Evolutionary conservation across 2,797 vertebrate species (phyloP).

Genomic region (Telmatherina bonti): DNA sequence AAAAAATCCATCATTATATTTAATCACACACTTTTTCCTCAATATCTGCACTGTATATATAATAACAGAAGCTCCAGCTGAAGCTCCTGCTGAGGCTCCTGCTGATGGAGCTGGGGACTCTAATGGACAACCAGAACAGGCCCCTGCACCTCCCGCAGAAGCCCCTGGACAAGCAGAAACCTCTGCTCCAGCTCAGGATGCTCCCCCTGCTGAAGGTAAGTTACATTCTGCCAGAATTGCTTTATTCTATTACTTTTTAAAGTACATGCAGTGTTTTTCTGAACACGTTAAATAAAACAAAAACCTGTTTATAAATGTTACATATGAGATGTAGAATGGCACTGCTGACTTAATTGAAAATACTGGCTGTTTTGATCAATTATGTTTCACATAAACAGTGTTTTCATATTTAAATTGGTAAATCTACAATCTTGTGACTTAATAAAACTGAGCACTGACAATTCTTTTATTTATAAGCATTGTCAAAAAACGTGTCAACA

Average conservation of each 20-base stretch:
- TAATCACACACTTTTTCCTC: slow-evolving; percentile 23
- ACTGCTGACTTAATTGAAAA: too few species aligned
- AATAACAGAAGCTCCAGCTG: slow-evolving; percentile 33
- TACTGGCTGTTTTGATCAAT: too few species aligned
- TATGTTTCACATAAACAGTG: too few species aligned
- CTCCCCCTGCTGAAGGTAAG: slow-evolving; percentile 61
- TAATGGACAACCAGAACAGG: slow-evolving; percentile 6
- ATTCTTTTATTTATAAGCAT: too few species aligned
- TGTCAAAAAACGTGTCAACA: too few species aligned
- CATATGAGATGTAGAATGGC: too few species aligned
- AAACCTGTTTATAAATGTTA: too few species aligned
- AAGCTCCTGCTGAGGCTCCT: slow-evolving; percentile 42
- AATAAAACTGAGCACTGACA: too few species aligned
- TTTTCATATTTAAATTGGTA: too few species aligned
- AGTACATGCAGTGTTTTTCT: not conserved
- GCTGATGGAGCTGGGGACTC: slow-evolving; percentile 34
- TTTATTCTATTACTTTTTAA: not conserved
- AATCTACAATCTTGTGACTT: too few species aligned
- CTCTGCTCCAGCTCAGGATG: slow-evolving; percentile 26
- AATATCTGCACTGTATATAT: slow-evolving; percentile 18
- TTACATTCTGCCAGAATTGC: not conserved
- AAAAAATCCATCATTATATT: not conserved
- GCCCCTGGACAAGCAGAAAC: slow-evolving; percentile 31
- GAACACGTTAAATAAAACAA: not conserved
- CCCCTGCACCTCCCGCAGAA: slow-evolving; percentile 23